Percentiles rank a stretch among this genome's conserved stretches.
phyloP scores from a whole-genome alignment of 2,797 vertebrate genomes.

The Phrynocephalus guinanensis region DNA sequence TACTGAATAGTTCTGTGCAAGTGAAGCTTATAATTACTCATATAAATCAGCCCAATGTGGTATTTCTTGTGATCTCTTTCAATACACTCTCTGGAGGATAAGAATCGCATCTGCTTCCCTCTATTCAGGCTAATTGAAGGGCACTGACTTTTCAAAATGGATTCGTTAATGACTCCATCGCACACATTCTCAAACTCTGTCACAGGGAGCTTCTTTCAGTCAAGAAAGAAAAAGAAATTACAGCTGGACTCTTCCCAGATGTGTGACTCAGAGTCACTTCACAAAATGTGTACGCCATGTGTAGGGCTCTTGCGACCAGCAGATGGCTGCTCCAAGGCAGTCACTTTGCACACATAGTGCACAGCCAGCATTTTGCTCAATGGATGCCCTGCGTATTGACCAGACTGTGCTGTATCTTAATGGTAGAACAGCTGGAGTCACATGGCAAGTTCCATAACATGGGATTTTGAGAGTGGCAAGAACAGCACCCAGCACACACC shows the following conservation, averaged over 20 bases:
- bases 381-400: not conserved
- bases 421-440: not conserved
- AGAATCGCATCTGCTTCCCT: conserved; percentile 83
- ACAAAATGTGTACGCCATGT: conserved; percentile 43
- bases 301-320: not conserved
- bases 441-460: not conserved
- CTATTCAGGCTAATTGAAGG: conserved; percentile 79
- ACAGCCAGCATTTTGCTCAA: not conserved
- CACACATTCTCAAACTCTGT: conserved; percentile 68
- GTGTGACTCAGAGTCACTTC: conserved; percentile 8
- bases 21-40: conserved; percentile 79
- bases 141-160: conserved; percentile 78
- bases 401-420: not conserved
- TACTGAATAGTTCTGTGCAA: conserved; percentile 75
- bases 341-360: not conserved
- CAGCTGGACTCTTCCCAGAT: conserved; percentile 20
- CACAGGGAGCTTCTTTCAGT: not conserved
- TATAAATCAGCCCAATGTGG: conserved; percentile 81
- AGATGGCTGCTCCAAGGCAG: not conserved
- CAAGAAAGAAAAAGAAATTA: not conserved
- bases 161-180: conserved; percentile 82
- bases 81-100: conserved; percentile 75
- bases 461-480: too few species aligned
- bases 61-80: conserved; percentile 81
- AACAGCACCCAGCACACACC: not conserved